A percentile compares a stretch with the other conserved stretches of the same genome.
phyloP scores from a whole-genome alignment of 2,888 invertebrate genomes.

The Stegophylla sp. region DNA sequence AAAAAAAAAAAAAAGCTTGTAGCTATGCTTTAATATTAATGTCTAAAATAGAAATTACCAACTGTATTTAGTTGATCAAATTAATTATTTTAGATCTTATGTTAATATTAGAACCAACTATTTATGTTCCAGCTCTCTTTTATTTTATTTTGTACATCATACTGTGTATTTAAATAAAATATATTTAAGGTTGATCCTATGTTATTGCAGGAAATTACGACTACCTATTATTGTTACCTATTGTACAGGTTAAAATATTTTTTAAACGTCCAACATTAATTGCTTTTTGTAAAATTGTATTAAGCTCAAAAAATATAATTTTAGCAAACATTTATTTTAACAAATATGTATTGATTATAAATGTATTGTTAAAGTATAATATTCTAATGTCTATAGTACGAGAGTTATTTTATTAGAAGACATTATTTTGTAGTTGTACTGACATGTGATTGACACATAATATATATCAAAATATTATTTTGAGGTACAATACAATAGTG shows the following conservation, averaged over 20 bases:
- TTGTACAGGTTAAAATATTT: conserved; percentile 26
- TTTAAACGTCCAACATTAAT: conserved; percentile 8
- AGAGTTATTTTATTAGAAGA: too few species aligned
- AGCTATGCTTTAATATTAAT: too few species aligned
- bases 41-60: neutral
- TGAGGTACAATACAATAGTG: too few species aligned
- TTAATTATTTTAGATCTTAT: conserved; percentile 1
- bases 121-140: conserved; percentile 20
- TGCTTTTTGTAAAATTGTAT: conserved; percentile 20
- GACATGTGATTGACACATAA: too few species aligned
- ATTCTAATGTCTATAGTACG: too few species aligned
- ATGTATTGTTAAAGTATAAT: neutral
- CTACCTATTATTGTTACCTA: conserved; percentile 26
- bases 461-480: too few species aligned
- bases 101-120: conserved; percentile 13
- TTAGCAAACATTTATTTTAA: neutral
- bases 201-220: neutral
- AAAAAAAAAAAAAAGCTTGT: too few species aligned
- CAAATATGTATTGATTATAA: neutral
- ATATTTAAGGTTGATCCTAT: neutral
- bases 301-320: conserved; percentile 37
- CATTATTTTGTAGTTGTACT: too few species aligned
- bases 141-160: neutral
- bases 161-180: conserved; percentile 16
- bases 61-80: conserved; percentile 31